phyloP scores from a whole-genome alignment of 1,140 invertebrate genomes.

The Pantala flavescens region DNA sequence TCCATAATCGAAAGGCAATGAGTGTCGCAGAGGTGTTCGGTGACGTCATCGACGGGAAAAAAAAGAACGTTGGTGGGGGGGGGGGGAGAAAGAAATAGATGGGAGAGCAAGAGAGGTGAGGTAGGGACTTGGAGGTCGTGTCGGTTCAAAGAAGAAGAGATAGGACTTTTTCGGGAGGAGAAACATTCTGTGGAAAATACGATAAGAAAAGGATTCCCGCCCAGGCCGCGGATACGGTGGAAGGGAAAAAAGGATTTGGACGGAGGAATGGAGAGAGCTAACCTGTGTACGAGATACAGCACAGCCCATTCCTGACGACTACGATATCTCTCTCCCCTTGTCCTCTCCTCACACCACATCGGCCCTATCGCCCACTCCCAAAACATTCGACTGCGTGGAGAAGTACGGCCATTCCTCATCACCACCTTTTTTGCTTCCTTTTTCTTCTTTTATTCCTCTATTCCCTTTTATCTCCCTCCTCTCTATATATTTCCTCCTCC shows the following conservation, averaged over 20 bases:
- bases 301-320: neutral
- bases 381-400: neutral
- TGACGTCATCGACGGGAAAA: too few species aligned
- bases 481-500: neutral
- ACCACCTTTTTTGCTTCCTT: neutral
- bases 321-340: too few species aligned
- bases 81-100: neutral
- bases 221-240: neutral
- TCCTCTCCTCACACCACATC: neutral
- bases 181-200: neutral
- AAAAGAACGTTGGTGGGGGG: neutral
- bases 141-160: constrained; percentile 3
- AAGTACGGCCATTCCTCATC: neutral
- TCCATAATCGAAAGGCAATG: too few species aligned
- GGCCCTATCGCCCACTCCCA: constrained; percentile 1
- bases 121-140: neutral
- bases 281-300: constrained; percentile 7
- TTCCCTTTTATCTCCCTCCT: neutral
- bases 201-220: neutral
- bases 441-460: neutral
- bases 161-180: neutral
- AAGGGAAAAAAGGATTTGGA: neutral
- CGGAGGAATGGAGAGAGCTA: neutral
- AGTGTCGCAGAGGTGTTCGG: too few species aligned
- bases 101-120: neutral